A percentile compares a stretch with the other conserved stretches of the same genome.
Conservation (phyloP, 2,113 vertebrate species). For the Hemichromis elongatus region DNA sequence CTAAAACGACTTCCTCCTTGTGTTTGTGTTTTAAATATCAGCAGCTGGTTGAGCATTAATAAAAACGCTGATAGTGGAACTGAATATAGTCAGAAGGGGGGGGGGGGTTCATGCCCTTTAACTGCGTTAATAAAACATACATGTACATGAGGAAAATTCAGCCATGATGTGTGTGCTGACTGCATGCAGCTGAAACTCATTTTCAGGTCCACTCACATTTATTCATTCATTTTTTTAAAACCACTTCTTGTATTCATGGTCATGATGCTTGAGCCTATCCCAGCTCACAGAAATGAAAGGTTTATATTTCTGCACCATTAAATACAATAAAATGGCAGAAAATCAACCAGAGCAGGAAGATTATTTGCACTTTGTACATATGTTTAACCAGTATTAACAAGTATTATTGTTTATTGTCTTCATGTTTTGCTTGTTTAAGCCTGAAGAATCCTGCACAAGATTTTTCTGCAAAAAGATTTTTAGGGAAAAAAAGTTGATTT, state of each 20-base stretch:
- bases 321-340: background rate
- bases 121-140: background rate
- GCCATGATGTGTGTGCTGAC: background rate
- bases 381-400: background rate
- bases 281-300: background rate
- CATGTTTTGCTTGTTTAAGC: background rate
- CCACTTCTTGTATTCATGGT: background rate
- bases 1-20: rapidly evolving
- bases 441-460: background rate
- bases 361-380: background rate
- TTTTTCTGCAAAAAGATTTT: rapidly evolving
- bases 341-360: background rate
- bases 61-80: background rate
- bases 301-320: background rate
- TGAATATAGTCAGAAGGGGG: background rate
- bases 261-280: rapidly evolving
- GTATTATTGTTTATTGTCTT: rapidly evolving
- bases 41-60: background rate
- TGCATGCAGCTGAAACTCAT: background rate
- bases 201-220: background rate
- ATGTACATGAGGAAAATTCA: background rate
- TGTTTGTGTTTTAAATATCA: background rate
- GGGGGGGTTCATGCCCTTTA: rapidly evolving
- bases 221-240: background rate
- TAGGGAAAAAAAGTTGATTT: background rate